Evolutionary conservation across 1,140 invertebrate genomes (phyloP).

Genomic region (Ceratitis capitata): DNA sequence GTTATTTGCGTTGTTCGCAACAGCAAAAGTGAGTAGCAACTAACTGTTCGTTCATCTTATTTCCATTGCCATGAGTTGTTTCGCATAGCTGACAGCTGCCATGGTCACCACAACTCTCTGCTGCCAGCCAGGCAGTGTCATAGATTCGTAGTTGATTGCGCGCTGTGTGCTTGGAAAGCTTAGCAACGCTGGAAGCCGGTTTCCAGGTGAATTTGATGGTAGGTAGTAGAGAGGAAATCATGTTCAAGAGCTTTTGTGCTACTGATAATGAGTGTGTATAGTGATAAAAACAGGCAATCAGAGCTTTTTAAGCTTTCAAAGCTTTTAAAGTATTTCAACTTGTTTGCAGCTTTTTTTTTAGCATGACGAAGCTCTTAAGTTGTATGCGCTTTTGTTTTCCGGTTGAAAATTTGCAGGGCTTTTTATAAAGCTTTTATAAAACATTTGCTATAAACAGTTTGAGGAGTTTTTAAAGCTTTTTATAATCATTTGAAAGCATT

Average conservation of each 20-base stretch:
- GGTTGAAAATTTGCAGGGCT: neutral
- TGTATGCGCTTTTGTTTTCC: neutral
- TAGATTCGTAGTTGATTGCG: neutral
- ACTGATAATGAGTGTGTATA: too few relatives aligned
- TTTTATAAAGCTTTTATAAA: neutral
- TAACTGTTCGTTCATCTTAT: neutral
- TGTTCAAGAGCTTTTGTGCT: neutral
- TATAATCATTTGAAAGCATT: too few relatives aligned
- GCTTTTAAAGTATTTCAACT: too few relatives aligned
- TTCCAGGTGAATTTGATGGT: neutral
- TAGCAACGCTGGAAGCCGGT: neutral
- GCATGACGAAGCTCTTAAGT: neutral
- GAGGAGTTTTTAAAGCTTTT: too few relatives aligned
- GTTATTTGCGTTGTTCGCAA: conserved; percentile 25
- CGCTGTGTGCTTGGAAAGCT: neutral
- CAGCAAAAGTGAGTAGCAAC: conserved; percentile 24
- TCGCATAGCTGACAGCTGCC: neutral
- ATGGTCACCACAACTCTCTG: neutral
- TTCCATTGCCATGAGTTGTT: neutral
- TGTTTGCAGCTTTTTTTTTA: neutral
- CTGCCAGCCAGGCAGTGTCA: too few relatives aligned
- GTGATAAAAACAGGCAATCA: neutral
- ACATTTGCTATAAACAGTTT: neutral
- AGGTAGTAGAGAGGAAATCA: neutral
- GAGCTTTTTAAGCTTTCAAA: neutral